Percentiles rank a stretch among this genome's conserved stretches.
Evolutionary conservation across 92 coral and sea anemone species (phyloP).

Genomic region (Palythoa grandis): DNA sequence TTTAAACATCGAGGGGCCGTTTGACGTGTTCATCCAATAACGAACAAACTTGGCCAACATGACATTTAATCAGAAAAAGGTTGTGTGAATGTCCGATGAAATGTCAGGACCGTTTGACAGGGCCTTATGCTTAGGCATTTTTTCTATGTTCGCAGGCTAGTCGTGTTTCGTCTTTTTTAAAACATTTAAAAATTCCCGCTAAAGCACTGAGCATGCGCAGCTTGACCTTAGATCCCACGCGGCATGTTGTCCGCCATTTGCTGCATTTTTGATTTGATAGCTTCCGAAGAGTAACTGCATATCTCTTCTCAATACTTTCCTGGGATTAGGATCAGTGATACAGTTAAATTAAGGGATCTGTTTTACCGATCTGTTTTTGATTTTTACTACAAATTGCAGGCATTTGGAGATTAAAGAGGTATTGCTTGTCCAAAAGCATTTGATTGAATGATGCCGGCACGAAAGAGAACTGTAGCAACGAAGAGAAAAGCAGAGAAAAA

Average conservation of each 20-base stretch:
- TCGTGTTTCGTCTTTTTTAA: too few relatives aligned
- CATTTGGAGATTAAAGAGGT: neutral
- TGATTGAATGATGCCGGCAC: constrained; percentile 63
- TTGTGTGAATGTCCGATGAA: too few relatives aligned
- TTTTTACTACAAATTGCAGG: neutral
- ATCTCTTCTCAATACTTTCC: neutral
- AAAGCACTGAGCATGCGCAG: neutral
- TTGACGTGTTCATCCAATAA: too few relatives aligned
- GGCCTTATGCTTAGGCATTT: too few relatives aligned
- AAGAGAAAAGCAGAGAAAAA: constrained; percentile 71
- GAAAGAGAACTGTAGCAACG: constrained; percentile 73
- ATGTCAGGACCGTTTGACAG: too few relatives aligned
- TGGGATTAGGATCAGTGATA: neutral
- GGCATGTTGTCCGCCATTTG: neutral
- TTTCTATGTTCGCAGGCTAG: too few relatives aligned
- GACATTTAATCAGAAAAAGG: too few relatives aligned
- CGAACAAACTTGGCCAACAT: too few relatives aligned
- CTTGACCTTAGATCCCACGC: neutral
- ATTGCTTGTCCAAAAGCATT: neutral
- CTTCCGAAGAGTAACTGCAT: neutral
- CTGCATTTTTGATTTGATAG: neutral
- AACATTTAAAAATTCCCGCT: neutral
- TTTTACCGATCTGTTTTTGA: neutral
- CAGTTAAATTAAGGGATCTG: neutral
- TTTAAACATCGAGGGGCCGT: too few relatives aligned